Evolutionary conservation across 1,140 invertebrate species (phyloP).

Genomic region (Hylaeus volcanicus): DNA sequence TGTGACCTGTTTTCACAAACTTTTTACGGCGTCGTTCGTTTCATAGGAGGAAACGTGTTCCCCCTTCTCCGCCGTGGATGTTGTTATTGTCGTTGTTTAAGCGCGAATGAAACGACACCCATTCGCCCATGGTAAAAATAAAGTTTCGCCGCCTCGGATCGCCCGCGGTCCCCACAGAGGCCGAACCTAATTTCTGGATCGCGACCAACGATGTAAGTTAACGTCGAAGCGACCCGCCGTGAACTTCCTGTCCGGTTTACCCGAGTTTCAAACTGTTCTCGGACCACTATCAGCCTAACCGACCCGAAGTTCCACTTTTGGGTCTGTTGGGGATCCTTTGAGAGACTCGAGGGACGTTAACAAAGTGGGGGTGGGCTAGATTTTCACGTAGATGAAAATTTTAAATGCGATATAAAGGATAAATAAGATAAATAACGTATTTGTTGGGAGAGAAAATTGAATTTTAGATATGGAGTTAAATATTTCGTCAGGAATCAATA

Average conservation of each 20-base stretch:
- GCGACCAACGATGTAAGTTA: background rate
- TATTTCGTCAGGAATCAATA: no score
- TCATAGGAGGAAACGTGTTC: background rate
- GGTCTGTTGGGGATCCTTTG: background rate
- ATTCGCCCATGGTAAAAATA: background rate
- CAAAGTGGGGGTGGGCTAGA: no score
- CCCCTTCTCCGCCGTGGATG: background rate
- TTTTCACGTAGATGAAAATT: no score
- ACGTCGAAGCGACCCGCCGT: background rate
- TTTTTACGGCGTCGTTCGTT: background rate
- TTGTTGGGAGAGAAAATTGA: no score
- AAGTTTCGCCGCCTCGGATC: background rate
- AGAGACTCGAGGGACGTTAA: background rate
- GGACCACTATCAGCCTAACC: background rate
- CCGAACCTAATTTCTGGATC: conserved; percentile 16
- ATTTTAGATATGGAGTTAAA: no score
- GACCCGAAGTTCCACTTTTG: background rate
- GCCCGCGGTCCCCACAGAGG: background rate
- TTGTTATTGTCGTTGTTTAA: background rate
- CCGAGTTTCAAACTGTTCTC: conserved; percentile 9
- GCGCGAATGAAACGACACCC: background rate
- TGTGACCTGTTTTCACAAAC: conserved; percentile 25
- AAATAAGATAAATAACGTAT: no score
- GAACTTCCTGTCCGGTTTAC: conserved; percentile 3
- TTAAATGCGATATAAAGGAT: no score